Conservation (phyloP, 30 jellyfish, hydroid and myxozoan genomes). For the Cassiopea andromeda region DNA sequence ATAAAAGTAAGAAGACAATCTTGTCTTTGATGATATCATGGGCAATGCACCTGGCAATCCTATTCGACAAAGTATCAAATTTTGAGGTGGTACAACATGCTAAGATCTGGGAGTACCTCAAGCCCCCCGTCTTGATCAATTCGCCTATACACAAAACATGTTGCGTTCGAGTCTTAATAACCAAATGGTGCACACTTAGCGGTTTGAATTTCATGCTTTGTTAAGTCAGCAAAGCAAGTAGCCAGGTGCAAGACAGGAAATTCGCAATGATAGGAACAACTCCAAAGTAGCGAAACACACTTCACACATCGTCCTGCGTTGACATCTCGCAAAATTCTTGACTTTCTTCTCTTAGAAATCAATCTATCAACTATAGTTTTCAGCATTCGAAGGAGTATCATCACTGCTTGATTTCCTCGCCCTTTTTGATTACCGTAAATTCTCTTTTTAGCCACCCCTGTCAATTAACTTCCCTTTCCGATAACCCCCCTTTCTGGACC, state of each 20-base stretch:
- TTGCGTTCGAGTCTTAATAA: background rate
- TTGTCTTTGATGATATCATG: too few relatives aligned
- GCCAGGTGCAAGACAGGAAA: conserved; percentile 35
- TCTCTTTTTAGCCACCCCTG: too few relatives aligned
- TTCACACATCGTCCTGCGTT: conserved; percentile 43
- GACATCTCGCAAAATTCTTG: conserved; percentile 23
- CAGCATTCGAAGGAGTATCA: too few relatives aligned
- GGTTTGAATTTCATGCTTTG: background rate
- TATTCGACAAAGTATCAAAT: too few relatives aligned
- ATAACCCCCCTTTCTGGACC: too few relatives aligned
- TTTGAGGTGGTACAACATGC: background rate
- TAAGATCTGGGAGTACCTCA: too few relatives aligned
- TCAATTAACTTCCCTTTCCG: too few relatives aligned
- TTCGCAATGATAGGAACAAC: conserved; percentile 7
- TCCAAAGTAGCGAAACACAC: conserved; percentile 17
- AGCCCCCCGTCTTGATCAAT: background rate
- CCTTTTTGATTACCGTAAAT: too few relatives aligned
- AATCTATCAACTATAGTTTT: too few relatives aligned
- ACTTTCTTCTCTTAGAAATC: conserved; percentile 20
- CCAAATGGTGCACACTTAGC: background rate
- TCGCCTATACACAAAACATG: background rate
- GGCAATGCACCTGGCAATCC: too few relatives aligned
- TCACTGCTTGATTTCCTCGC: too few relatives aligned
- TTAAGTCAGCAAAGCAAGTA: background rate
- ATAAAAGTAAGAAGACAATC: too few relatives aligned